Evolutionary conservation across 2,888 invertebrate species (phyloP), one percentile per base, ranked within the genome.

Genomic region (Ochropleura plecta): DNA sequence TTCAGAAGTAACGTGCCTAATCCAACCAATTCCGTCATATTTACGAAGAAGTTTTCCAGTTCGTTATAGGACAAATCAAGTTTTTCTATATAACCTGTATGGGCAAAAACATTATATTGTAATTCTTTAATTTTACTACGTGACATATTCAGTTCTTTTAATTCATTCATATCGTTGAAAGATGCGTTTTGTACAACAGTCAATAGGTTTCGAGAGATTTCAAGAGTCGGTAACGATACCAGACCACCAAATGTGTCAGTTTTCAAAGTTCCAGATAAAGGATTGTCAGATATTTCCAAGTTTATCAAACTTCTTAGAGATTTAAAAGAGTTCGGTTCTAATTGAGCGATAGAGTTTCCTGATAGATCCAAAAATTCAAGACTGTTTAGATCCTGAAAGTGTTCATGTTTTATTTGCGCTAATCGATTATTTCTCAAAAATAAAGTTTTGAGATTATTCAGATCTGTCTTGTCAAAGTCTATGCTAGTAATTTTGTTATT

Each of bases 61-160:
- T 87, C 79, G 62, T 95, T 95, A 74, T 84, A 88, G 0, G 95
- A 95, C n/a, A 95, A 83, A 80, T 95, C 95, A 10, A 95, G 81
- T 5, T 79, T 87, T 84, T 90, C 88, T 57, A 95, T 85, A 20
- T 87, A 86, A 2, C 90, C 91, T 3, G 93, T 93, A 67, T 90
- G 79, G 2, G 76, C 74, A 77, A 95, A 94, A 5, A 90, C 81
- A 82, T 95, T 93, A 76, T 88, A 94, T 74, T 93, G 88, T 30
- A 95, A 51, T 44, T 87, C 87, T 46, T 75, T 85, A 67, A 95
- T 86, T 73, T 89, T 88, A 79, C 93, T 90, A 65, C 88, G 86
- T 18, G 95, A 95, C 55, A 93, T 85, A 65, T 95, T 95, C 1
- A 95, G 84, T 42, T 89, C 82, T 68, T 84, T 91, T 63, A 95